phyloP scores from a whole-genome alignment of 2,888 invertebrate genomes.

The Drosophila subquinaria region DNA sequence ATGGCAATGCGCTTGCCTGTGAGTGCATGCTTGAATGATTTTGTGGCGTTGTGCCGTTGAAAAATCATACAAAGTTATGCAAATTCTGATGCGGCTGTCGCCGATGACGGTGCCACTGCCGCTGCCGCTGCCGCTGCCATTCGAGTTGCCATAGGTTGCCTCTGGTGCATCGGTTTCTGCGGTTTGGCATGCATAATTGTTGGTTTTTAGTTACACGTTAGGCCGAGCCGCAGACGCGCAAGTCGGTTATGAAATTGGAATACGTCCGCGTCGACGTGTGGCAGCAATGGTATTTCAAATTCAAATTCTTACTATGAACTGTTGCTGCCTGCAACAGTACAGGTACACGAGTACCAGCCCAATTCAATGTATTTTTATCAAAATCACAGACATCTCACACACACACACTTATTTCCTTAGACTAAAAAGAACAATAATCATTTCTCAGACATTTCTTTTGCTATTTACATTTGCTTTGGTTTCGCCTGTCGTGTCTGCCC shows the following conservation, averaged over 20 bases:
- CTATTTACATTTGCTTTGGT: conserved; percentile 56
- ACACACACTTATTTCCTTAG: conserved; percentile 1
- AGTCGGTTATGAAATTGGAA: conserved; percentile 42
- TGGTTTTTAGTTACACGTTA: conserved; percentile 78
- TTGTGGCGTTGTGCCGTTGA: conserved; percentile 74
- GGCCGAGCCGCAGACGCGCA: conserved; percentile 31
- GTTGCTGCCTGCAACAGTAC: too few relatives aligned
- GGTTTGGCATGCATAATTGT: conserved; percentile 79
- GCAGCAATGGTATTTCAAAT: conserved; percentile 39
- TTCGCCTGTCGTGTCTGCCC: conserved; percentile 1
- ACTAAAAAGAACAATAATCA: conserved; percentile 62
- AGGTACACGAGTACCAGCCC: neutral
- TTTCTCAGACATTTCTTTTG: conserved; percentile 65
- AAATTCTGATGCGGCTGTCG: conserved; percentile 72
- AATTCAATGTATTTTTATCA: conserved; percentile 55
- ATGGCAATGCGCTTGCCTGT: neutral
- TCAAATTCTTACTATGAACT: conserved; percentile 12
- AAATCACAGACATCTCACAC: conserved; percentile 43
- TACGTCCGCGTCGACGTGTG: conserved; percentile 16
- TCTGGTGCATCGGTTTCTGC: conserved; percentile 71
- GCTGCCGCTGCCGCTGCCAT: conserved; percentile 37
- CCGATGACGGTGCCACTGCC: conserved; percentile 42
- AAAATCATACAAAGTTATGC: conserved; percentile 79
- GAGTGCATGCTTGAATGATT: conserved; percentile 72
- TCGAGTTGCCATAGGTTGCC: conserved; percentile 28